phyloP scores from a whole-genome alignment of 2,888 invertebrate species.

The Cephus rjabovi region DNA sequence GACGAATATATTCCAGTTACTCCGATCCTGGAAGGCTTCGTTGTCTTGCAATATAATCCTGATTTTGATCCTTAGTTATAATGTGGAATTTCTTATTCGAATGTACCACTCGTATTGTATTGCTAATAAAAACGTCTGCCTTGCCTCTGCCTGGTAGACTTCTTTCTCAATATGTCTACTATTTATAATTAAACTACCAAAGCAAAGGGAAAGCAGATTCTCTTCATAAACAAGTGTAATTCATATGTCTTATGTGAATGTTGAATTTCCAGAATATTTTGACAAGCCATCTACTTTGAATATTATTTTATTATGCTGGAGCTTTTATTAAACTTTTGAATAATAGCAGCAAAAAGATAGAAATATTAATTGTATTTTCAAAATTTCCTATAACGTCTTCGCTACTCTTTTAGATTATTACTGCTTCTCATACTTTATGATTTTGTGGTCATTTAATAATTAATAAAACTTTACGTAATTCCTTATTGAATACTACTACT shows the following conservation, averaged over 20 bases:
- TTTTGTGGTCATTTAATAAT: no score
- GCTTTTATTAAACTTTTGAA: background rate
- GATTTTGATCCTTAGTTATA: conserved; percentile 69
- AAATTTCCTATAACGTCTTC: no score
- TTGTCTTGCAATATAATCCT: conserved; percentile 94
- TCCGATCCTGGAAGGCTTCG: conserved; percentile 98
- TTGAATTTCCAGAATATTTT: background rate
- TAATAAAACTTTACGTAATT: no score
- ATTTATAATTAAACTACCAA: conserved; percentile 5
- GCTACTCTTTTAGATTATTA: no score
- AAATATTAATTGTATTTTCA: background rate
- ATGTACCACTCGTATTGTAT: background rate
- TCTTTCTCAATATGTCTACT: background rate
- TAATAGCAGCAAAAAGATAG: background rate
- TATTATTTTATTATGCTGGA: background rate
- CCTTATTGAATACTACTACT: no score
- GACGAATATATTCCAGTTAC: conserved; percentile 96
- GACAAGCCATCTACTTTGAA: background rate
- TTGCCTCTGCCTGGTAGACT: background rate
- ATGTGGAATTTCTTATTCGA: background rate
- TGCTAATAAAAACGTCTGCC: conserved; percentile 3
- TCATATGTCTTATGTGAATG: background rate
- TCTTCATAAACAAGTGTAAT: background rate
- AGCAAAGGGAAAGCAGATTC: conserved; percentile 1
- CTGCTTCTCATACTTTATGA: no score